These are phyloP conservation scores for Cordilura impudica DNA, from an alignment of 2,888 invertebrate genomes.

Conservation along the genomic window DNA sequence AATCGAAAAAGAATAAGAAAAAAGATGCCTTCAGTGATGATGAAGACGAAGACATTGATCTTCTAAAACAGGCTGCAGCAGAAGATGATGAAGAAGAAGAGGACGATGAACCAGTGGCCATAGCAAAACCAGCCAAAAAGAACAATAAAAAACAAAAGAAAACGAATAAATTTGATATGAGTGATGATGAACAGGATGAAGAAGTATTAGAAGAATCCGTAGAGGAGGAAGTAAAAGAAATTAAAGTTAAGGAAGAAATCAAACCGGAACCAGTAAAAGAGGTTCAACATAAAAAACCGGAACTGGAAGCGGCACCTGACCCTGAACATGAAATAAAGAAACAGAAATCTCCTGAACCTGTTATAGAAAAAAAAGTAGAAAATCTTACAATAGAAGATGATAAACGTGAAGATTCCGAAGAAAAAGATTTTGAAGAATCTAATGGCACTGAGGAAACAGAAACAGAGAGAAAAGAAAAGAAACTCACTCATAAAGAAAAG, in stretches of 20 bases:
- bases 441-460: constrained; percentile 60
- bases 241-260: constrained; percentile 28
- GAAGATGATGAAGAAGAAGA: constrained; percentile 72
- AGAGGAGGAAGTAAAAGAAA: constrained; percentile 39
- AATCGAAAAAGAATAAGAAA: constrained; percentile 72
- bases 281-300: constrained; percentile 11
- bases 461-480: constrained; percentile 80
- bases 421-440: constrained; percentile 65
- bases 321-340: not conserved
- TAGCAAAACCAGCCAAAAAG: constrained; percentile 72
- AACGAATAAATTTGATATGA: constrained; percentile 65
- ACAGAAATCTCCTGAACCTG: not conserved
- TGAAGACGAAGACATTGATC: constrained; percentile 68
- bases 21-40: constrained; percentile 72
- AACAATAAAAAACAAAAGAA: constrained; percentile 71
- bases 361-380: constrained; percentile 73
- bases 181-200: constrained; percentile 66
- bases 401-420: constrained; percentile 61
- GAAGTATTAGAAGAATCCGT: constrained; percentile 68
- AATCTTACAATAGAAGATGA: constrained; percentile 43
- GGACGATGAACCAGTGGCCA: constrained; percentile 56
- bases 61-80: constrained; percentile 30
- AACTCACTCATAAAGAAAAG: constrained; percentile 93
- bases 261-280: constrained; percentile 1
- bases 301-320: not conserved